Evolutionary conservation across 2,888 invertebrate species (phyloP).

Genomic region (Pinctada fucata): DNA sequence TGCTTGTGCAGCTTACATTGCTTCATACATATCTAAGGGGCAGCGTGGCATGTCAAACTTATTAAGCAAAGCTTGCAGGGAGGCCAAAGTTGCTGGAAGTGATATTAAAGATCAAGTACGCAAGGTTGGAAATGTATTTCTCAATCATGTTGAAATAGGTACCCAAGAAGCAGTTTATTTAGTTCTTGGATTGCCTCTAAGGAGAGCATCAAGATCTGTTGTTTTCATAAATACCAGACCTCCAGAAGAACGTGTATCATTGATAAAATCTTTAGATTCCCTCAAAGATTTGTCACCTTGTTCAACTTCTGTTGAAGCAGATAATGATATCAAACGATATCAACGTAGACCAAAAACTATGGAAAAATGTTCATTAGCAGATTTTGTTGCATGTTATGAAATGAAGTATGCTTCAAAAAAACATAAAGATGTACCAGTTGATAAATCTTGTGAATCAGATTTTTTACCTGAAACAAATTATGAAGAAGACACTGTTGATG

Average conservation of each 20-base stretch:
- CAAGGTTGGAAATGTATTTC: constrained; percentile 46
- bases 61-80: constrained; percentile 35
- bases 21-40: constrained; percentile 48
- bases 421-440: neutral
- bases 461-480: constrained; percentile 23
- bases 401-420: neutral
- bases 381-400: constrained; percentile 40
- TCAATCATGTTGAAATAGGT: constrained; percentile 45
- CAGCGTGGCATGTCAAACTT: constrained; percentile 47
- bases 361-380: constrained; percentile 36
- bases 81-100: constrained; percentile 20
- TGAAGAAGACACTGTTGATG: neutral
- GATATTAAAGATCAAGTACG: constrained; percentile 45
- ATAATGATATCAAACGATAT: constrained; percentile 42
- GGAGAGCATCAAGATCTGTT: constrained; percentile 36
- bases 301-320: constrained; percentile 37
- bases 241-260: constrained; percentile 31
- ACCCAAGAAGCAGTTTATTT: constrained; percentile 50
- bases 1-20: constrained; percentile 48
- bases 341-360: constrained; percentile 37
- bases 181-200: constrained; percentile 43
- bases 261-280: constrained; percentile 27
- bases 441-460: constrained; percentile 14
- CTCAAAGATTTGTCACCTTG: constrained; percentile 36
- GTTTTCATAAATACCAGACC: constrained; percentile 38